A percentile compares a stretch with the other conserved stretches of the same genome.
Evolutionary conservation across 1,140 invertebrate species (phyloP).

Genomic region (Drosophila athabasca): DNA sequence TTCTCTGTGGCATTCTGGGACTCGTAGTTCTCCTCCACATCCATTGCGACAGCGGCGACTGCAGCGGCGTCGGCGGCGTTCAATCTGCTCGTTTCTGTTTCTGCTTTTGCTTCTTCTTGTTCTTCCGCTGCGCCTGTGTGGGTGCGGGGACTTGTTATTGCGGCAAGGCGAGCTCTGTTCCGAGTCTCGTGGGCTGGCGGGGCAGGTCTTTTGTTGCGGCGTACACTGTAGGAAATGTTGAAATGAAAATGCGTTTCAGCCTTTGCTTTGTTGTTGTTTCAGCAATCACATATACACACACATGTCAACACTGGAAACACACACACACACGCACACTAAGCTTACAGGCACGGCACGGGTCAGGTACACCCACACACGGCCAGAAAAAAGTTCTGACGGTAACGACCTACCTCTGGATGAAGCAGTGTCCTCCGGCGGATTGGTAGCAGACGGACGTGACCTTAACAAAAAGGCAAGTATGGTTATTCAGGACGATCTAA

Average conservation of each 20-base stretch:
- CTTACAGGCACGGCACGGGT: neutral
- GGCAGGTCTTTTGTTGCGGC: neutral
- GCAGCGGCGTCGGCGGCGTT: slow-evolving; percentile 8
- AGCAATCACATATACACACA: slow-evolving; percentile 19
- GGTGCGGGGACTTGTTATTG: slow-evolving; percentile 1
- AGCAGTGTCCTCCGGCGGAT: too few species aligned
- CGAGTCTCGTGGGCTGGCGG: neutral
- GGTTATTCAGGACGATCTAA: too few species aligned
- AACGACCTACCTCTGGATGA: too few species aligned
- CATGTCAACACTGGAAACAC: slow-evolving; percentile 23
- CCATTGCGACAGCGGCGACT: slow-evolving; percentile 40
- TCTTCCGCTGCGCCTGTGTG: slow-evolving; percentile 6
- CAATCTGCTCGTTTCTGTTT: neutral
- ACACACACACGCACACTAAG: slow-evolving; percentile 20
- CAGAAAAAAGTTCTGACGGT: too few species aligned
- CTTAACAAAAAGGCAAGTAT: too few species aligned
- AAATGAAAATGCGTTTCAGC: slow-evolving; percentile 58
- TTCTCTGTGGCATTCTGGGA: slow-evolving; percentile 55
- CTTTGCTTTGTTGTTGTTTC: slow-evolving; percentile 51
- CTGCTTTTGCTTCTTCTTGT: neutral
- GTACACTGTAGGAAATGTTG: slow-evolving; percentile 23
- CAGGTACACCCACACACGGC: too few species aligned
- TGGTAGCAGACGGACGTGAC: too few species aligned
- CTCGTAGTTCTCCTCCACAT: slow-evolving; percentile 73
- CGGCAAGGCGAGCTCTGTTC: neutral